Percentiles rank a stretch among this genome's conserved stretches.
phyloP scores from a whole-genome alignment of 2,888 invertebrate species.

The Caenorhabditis sp. region DNA sequence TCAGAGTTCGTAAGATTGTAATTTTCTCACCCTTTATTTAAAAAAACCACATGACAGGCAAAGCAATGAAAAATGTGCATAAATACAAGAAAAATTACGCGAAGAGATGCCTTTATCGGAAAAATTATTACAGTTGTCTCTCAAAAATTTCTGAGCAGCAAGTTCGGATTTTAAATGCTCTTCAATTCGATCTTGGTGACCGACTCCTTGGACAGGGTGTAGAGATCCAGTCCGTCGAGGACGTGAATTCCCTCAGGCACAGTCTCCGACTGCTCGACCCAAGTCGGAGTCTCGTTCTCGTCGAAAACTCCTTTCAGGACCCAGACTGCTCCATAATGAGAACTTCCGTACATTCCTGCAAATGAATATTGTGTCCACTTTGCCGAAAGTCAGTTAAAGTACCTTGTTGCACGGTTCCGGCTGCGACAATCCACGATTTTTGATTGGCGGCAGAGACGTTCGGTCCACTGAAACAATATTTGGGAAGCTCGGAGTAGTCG shows the following conservation, averaged over 20 bases:
- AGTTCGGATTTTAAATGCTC: conserved; percentile 24
- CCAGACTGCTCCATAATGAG: conserved; percentile 59
- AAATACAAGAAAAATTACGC: too few relatives aligned
- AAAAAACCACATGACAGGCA: too few relatives aligned
- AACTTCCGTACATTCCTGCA: conserved; percentile 57
- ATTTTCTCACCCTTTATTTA: too few relatives aligned
- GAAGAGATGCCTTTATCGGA: too few relatives aligned
- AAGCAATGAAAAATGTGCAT: too few relatives aligned
- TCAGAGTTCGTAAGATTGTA: too few relatives aligned
- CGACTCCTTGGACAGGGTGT: conserved; percentile 35
- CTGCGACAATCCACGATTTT: conserved; percentile 40
- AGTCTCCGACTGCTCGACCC: conserved; percentile 35
- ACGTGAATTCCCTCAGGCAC: conserved; percentile 32
- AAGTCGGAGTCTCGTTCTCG: conserved; percentile 1
- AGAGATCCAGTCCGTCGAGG: conserved; percentile 22
- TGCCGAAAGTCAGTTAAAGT: neutral
- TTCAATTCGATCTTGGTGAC: conserved; percentile 20
- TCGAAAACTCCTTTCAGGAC: conserved; percentile 41
- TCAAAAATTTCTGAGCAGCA: too few relatives aligned
- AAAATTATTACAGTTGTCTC: too few relatives aligned
- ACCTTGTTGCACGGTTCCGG: conserved; percentile 22
- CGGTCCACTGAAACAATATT: conserved; percentile 60
- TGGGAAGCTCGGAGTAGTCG: conserved; percentile 27
- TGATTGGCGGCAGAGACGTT: conserved; percentile 21
- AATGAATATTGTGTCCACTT: neutral